Evolutionary conservation across 2,113 vertebrate species (phyloP).

Genomic region (Onychostruthus taczanowskii): DNA sequence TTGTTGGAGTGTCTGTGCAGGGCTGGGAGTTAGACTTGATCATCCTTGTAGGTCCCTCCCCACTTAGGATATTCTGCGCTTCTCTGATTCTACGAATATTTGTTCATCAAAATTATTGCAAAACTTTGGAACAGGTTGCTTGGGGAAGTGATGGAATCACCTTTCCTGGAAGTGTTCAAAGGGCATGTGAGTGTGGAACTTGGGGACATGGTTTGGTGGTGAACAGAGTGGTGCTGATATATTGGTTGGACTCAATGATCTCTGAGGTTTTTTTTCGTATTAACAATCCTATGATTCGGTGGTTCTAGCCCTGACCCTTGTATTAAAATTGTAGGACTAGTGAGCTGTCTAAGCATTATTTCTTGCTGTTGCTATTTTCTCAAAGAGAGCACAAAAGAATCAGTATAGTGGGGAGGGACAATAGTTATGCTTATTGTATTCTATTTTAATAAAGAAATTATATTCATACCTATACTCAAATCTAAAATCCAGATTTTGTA

Average conservation of each 20-base stretch:
- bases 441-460: neutral
- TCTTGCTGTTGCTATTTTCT: neutral
- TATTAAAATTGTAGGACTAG: neutral
- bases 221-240: too few species aligned
- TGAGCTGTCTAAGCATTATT: neutral
- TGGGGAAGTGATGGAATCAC: neutral
- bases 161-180: neutral
- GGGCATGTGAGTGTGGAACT: accelerated
- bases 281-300: accelerated
- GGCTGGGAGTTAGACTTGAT: accelerated
- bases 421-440: neutral
- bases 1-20: neutral
- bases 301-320: neutral
- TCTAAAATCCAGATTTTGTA: neutral
- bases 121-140: neutral
- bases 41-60: too few species aligned
- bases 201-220: neutral
- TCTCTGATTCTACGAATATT: neutral
- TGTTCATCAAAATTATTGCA: neutral
- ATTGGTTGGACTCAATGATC: neutral
- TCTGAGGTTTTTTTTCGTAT: neutral
- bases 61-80: neutral
- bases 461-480: neutral
- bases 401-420: accelerated
- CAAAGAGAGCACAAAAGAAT: neutral